Base-by-base conservation (phyloP, 2,888 invertebrate genomes). In the Trissonchulus latispiculum region DNA sequence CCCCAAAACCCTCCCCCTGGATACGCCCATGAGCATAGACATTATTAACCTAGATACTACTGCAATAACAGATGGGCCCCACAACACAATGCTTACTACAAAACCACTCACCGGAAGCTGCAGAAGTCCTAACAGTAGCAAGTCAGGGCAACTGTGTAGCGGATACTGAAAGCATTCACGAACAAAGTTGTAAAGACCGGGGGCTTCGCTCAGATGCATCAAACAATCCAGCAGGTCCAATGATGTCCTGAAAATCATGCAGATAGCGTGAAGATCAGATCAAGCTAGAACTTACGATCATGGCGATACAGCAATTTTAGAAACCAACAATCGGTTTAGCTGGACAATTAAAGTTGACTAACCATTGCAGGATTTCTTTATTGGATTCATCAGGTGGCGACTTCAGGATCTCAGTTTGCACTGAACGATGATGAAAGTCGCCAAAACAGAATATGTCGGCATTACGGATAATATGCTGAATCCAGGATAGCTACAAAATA, bases 401-500 rank as follows among this genome's bases (percentile, higher is more conserved):
- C 86, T 99, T 99, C 61, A 97, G 85, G 77, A 92, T 88, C 80
- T 95, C 94, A 66, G 92, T 90, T 1, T 90, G 88, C 0, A 95
- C 92, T 1, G 91, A 89, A 79, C 90, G 90, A 83, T 90, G 93
- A 0, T 92, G 90, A 84, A 91, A 90, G 83, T 96, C 95, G 36
- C 92, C 91, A 83, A 99, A 91, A 81, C 92, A 92, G 84, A 97
- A 95, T 77, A 97, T 88, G 82, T 97, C 97, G 0, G 93, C 89
- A 84, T 91, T 89, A 83, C 93, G 93, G 35, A 97, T 85, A 77
- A 95, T 90, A 78, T 90, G 90, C 76, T 90, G 89, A 61, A 96
- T 88, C 77, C 95, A 87, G 76, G 93, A 93, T 83, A 95, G 89
- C 86, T 87, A n/a, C n/a, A n/a, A n/a, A n/a, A n/a, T n/a, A n/a